phyloP scores from a whole-genome alignment of 1,140 invertebrate genomes.

The Melanaphis sacchari region DNA sequence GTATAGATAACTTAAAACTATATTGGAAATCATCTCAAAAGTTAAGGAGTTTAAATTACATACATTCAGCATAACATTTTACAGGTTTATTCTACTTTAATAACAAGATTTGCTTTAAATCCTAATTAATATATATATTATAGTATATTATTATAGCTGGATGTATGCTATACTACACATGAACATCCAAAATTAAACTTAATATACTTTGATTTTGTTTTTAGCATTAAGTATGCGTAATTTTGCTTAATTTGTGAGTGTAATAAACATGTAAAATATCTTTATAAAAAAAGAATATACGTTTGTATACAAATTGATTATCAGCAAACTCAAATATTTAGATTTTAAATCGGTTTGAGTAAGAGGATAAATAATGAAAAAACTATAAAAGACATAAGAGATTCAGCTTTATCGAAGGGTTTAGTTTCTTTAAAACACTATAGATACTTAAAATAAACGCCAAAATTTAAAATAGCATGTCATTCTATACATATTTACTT shows the following conservation, averaged over 20 bases:
- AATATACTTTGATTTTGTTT: not conserved
- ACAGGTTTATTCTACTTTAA: not conserved
- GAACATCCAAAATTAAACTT: not conserved
- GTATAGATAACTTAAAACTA: not conserved
- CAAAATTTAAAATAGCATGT: not conserved
- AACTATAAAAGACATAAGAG: not conserved
- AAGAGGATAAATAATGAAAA: not conserved
- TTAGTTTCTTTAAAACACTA: not conserved
- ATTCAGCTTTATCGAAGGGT: not conserved
- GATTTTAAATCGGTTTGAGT: not conserved
- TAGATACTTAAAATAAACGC: not conserved
- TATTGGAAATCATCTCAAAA: not conserved
- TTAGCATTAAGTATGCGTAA: not conserved
- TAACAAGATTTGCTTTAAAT: not conserved
- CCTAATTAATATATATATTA: not conserved
- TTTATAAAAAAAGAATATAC: too few relatives aligned
- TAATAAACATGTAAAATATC: too few relatives aligned
- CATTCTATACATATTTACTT: not conserved
- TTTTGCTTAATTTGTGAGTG: not conserved
- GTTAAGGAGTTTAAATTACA: not conserved
- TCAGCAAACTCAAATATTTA: not conserved
- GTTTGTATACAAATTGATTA: not conserved
- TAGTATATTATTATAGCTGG: not conserved
- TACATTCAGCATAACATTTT: not conserved
- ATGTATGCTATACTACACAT: not conserved